Percentiles rank a stretch among this genome's conserved stretches.
Conservation (phyloP, 2,797 vertebrate species). For the Chelon labrosus region DNA sequence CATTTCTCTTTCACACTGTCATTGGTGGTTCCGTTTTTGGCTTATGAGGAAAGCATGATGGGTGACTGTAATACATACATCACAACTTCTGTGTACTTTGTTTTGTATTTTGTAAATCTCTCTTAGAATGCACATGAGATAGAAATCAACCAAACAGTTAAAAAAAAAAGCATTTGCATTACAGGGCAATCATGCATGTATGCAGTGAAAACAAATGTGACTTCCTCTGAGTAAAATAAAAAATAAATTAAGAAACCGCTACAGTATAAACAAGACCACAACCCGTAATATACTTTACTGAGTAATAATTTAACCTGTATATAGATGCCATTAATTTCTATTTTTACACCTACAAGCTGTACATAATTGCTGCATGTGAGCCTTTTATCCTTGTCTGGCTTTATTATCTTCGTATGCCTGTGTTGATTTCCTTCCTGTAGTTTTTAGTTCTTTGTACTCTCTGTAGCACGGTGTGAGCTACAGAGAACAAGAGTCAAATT, state of each 20-base stretch:
- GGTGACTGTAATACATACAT: neutral
- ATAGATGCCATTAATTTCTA: conserved; percentile 13
- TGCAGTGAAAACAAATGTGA: too few relatives aligned
- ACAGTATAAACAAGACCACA: neutral
- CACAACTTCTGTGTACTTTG: neutral
- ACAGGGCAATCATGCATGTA: neutral
- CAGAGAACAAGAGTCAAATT: neutral
- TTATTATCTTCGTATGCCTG: conserved; percentile 22
- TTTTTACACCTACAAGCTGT: conserved; percentile 17
- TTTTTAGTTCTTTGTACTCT: conserved; percentile 18
- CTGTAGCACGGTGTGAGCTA: conserved; percentile 6
- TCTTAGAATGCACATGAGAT: neutral
- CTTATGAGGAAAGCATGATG: neutral
- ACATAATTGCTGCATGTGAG: conserved; percentile 18
- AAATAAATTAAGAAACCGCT: neutral
- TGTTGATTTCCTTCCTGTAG: conserved; percentile 37
- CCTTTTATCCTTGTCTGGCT: conserved; percentile 23
- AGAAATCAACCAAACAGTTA: neutral
- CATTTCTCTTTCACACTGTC: neutral
- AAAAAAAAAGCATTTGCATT: too few relatives aligned
- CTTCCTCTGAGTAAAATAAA: too few relatives aligned
- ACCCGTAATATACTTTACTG: neutral
- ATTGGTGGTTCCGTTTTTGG: neutral
- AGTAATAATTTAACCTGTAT: conserved; percentile 19
- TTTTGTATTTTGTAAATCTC: too few relatives aligned